Evolutionary conservation across 2,113 vertebrate genomes (phyloP).

Genomic region (Tachycineta bicolor): DNA sequence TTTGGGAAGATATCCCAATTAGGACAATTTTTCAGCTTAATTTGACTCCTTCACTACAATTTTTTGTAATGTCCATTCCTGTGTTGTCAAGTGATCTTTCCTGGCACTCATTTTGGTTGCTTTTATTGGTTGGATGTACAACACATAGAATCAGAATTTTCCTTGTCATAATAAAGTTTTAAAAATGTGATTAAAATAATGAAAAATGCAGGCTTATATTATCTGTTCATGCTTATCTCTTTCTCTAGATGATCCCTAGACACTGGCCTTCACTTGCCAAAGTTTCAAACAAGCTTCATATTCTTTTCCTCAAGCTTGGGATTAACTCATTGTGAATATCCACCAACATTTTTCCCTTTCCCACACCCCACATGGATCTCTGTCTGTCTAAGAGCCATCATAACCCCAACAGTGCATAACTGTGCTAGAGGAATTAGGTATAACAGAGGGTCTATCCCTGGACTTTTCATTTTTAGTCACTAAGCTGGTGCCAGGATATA

Average conservation of each 20-base stretch:
- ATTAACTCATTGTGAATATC: neutral
- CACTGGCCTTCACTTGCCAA: neutral
- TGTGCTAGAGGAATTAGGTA: neutral
- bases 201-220: neutral
- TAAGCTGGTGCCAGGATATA: neutral
- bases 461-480: neutral
- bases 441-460: neutral
- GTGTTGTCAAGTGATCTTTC: neutral
- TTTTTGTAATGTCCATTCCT: neutral
- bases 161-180: neutral
- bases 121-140: neutral
- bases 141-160: neutral
- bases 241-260: neutral
- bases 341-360: neutral
- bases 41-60: neutral
- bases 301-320: neutral
- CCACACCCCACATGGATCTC: neutral
- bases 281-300: neutral
- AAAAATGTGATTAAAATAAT: neutral
- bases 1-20: neutral
- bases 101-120: neutral
- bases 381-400: neutral
- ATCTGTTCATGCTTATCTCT: neutral
- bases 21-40: neutral
- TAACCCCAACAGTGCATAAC: neutral